Base-by-base conservation (phyloP, 2,888 invertebrate genomes). In the Branchinecta sandiegonensis region DNA sequence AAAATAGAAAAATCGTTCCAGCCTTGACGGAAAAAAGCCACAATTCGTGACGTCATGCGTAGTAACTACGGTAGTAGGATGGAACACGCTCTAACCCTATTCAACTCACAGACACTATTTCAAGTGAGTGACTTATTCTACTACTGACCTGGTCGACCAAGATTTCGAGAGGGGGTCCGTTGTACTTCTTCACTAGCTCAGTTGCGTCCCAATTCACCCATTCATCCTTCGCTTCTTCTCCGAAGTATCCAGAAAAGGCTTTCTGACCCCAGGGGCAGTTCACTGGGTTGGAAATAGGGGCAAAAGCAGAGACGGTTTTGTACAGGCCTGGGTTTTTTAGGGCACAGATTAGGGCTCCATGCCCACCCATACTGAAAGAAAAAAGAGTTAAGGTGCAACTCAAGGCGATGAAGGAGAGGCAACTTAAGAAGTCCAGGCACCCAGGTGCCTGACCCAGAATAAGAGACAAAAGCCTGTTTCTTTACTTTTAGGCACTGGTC, bases 151-250 rank as follows among this genome's bases (percentile, higher is more conserved):
- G 93, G 79, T 97, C 95, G 72, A 99, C 83, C 11, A 95, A 82
- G 69, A 99, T 82, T 68, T 89, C 85, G 12, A 93, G 79, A 14
- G 87, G 86, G 8, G 89, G 89, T 56, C 94, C 94, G 70, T 85
- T 83, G 76, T 96, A 97, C 66, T 82, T 83, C 76, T 86, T 85
- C 1, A 87, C 86, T 65, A 99, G 79, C 74, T 86, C 85, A 48
- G 89, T 87, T 0, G 96, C 89, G 82, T 99, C 97, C 86, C 93
- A 96, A 68, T 87, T 83, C 9, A 81, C 80, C 92, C 93, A 93
- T n/a, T 70, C 37, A 47, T 74, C 74, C 68, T 74, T 73, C 17
- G 76, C 72, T 46, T 76, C 76, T 5, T 76, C 75, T 11, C 90
- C 90, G 67, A 94, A 78, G 76, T 92, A 94, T 0, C 90, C 90